Evolutionary conservation across 1,140 invertebrate genomes (phyloP), one percentile per base, ranked within the genome.

Genomic region (Ceratina japonica): DNA sequence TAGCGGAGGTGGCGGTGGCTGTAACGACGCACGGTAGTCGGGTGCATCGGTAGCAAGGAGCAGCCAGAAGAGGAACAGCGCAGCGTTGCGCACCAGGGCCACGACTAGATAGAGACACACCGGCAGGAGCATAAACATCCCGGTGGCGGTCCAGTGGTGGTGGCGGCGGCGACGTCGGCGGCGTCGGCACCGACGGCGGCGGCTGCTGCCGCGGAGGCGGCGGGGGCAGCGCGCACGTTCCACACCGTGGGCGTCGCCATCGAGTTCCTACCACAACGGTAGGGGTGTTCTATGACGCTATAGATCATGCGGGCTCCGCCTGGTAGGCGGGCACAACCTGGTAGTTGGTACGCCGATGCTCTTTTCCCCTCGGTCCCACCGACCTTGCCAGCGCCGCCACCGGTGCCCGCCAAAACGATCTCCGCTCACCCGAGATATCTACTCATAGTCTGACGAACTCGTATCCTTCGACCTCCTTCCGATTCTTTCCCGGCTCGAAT

Each of bases 201-300:
- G 75, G 62, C 79, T 73, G 74, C 71, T 56, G 52, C 56, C 72
- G 62, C 79, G 75, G 74, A 69, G 72, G 70, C 63, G 64, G 78
- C 71, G 81, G 81, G 83, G 79, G 81, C 75, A 81, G 78, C 85
- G 88, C 87, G 87, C 87, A 88, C 88, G 87, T 88, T 89, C 85
- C 69, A 82, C 80, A 87, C 79, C 76, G 87, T 89, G 87, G 88
- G 88, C 88, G 88, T 87, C 75, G 75, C 80, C 74, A 73, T 81
- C 66, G 61, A 58, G 70, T 84, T 89, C 86, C 79, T 89, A 89
- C 80, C 74, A 86, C 87, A 63, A 51, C 58, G 69, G 89, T 86
- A 88, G 89, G 91, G 90, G 83, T 92, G 90, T 89, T 92, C 90
- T 92, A 92, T 88, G 90, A 92, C 90, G 91, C 91, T 92, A 92